A percentile compares a stretch with the other conserved stretches of the same genome.
phyloP scores from a whole-genome alignment of 2,888 invertebrate species.

The Glaucopsyche alexis region DNA sequence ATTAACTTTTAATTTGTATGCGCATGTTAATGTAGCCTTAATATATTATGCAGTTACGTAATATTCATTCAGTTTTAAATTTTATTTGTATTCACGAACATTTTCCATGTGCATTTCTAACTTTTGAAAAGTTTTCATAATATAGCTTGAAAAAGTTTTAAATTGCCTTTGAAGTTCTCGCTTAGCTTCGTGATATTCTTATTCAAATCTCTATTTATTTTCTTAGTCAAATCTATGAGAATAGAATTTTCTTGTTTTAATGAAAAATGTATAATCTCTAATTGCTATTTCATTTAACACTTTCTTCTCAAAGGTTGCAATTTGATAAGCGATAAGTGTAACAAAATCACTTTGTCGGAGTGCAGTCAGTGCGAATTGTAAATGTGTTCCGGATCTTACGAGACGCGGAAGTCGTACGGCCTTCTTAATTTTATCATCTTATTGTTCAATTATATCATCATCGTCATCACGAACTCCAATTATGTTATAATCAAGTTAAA shows the following conservation, averaged over 20 bases:
- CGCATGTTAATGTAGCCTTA: not conserved
- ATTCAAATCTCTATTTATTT: not conserved
- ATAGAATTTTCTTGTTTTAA: too few species aligned
- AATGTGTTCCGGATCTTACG: slow-evolving; percentile 23
- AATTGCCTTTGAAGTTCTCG: not conserved
- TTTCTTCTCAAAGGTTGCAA: not conserved
- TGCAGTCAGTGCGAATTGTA: not conserved
- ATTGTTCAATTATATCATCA: not conserved
- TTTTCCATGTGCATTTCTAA: not conserved
- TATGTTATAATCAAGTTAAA: too few species aligned
- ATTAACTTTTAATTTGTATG: not conserved
- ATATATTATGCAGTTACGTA: not conserved
- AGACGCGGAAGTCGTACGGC: slow-evolving; percentile 4
- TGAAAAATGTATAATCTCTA: too few species aligned
- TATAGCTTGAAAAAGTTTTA: not conserved
- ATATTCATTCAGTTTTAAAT: not conserved
- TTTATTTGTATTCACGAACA: not conserved
- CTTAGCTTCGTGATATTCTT: not conserved
- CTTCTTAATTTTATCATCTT: not conserved
- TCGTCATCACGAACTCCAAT: too few species aligned
- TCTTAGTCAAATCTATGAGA: not conserved
- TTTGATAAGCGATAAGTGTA: slow-evolving; percentile 8
- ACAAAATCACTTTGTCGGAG: not conserved
- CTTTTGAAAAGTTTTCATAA: not conserved
- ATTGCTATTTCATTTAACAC: not conserved